phyloP scores from a whole-genome alignment of 1,140 invertebrate genomes.

The Drosophila bocqueti region DNA sequence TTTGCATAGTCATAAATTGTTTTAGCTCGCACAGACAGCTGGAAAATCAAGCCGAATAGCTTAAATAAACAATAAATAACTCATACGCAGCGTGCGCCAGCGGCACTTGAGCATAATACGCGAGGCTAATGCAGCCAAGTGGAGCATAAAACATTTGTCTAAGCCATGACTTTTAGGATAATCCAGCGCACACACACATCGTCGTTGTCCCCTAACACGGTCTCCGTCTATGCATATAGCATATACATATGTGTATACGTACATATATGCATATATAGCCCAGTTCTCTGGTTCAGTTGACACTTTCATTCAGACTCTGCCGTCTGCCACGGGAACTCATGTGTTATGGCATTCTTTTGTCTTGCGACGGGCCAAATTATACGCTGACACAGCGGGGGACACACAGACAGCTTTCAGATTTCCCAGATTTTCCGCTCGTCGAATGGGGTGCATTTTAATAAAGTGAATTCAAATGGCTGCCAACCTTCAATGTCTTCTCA shows the following conservation, averaged over 20 bases:
- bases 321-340: conserved; percentile 23
- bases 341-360: conserved; percentile 49
- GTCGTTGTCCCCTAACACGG: conserved; percentile 3
- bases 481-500: conserved; percentile 15
- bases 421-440: conserved; percentile 1
- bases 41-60: conserved; percentile 50
- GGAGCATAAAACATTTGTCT: conserved; percentile 67
- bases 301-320: conserved; percentile 56
- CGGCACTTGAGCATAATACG: conserved; percentile 51
- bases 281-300: conserved; percentile 32
- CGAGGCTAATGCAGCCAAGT: conserved; percentile 62
- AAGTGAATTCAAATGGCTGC: conserved; percentile 24
- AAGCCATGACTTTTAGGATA: conserved; percentile 66
- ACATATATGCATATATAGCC: conserved; percentile 16
- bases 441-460: conserved; percentile 25
- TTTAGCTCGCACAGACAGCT: conserved; percentile 39
- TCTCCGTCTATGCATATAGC: not conserved
- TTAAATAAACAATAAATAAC: conserved; percentile 66
- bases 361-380: conserved; percentile 37
- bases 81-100: conserved; percentile 67
- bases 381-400: conserved; percentile 35
- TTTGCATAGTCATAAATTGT: conserved; percentile 53
- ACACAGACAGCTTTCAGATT: conserved; percentile 5
- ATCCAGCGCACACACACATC: conserved; percentile 43
- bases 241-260: not conserved